These are phyloP conservation scores for Drosophila borborema DNA, from an alignment of 2,888 invertebrate species.

Conservation along the genomic window DNA sequence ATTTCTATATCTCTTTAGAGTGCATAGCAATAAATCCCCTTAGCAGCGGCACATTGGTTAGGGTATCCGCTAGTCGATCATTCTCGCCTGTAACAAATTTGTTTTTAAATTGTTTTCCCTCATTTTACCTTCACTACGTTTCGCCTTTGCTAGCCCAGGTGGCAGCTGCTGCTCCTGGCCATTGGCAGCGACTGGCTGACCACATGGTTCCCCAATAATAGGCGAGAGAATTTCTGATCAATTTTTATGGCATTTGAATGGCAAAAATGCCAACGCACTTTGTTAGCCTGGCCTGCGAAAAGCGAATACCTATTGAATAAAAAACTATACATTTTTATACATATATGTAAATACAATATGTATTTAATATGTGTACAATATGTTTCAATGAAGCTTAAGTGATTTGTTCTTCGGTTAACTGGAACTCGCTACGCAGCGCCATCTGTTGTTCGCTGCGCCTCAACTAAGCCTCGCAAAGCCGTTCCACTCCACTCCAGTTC, in stretches of 20 bases:
- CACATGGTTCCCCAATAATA: constrained; percentile 2
- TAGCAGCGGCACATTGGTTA: background rate
- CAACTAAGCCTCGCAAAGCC: constrained; percentile 19
- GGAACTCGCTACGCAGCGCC: background rate
- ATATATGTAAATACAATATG: background rate
- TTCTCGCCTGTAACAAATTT: background rate
- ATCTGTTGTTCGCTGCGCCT: background rate
- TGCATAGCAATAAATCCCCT: no score
- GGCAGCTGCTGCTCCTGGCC: background rate
- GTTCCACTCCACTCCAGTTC: background rate
- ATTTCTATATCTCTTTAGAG: no score
- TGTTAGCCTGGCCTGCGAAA: background rate
- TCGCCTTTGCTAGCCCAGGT: background rate
- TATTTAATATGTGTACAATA: background rate
- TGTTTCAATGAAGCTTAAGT: constrained; percentile 1
- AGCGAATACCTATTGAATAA: background rate
- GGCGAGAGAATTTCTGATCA: constrained; percentile 42
- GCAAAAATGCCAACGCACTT: constrained; percentile 24
- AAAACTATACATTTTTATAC: background rate
- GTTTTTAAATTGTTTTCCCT: background rate
- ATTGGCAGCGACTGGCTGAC: background rate
- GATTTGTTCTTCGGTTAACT: background rate
- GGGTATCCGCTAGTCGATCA: background rate
- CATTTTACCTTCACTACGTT: background rate
- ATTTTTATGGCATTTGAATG: constrained; percentile 47